Base-by-base conservation (phyloP, 2,113 vertebrate genomes). In the Caranx ignobilis region DNA sequence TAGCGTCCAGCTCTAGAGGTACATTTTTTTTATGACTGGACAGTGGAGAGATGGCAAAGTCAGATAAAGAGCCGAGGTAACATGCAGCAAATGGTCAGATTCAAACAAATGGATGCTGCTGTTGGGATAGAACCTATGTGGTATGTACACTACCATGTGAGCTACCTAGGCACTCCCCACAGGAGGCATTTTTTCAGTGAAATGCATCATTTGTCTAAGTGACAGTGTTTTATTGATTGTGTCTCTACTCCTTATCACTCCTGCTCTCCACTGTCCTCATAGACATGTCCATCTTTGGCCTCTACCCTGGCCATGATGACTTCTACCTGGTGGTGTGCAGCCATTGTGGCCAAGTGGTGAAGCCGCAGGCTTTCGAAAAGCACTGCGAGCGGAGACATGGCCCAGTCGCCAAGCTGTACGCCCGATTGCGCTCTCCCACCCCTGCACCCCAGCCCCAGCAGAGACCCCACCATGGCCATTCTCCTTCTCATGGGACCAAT, bases 261-360 rank as follows among this genome's bases (percentile, higher is more conserved):
- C 64, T 35, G 12, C 16, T 43, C 39, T 65, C 11, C 11, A 13
- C 26, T 72, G 11, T 84, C 47, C 34, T 39, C 11, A 3, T 80
- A 99, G 97, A 99, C 94, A 99, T 98, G 97, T 97, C 94, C 83
- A 97, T 98, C 93, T 99, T 98, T 11, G 97, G 97, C 75, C 97
- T 98, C 83, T 98, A 96, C 88, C 97, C 97, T 0, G 97, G 96
- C 2, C 97, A 97, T 0, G 97, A 98, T 2, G 97, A 99, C 89
- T 99, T 98, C 92, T 99, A 96, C 95, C 94, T 99, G 93, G 97
- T 99, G 91, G 96, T 98, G 32, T 99, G 97, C 91, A 97, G 96
- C 93, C 97, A 98, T 65, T 99, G 97, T 91, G 94, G 96, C 89
- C 97, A 97, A 83, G 97, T 98, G 74, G 97, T 99, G 92, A 99